Base-by-base conservation (phyloP, 2,113 vertebrate genomes). In the Butorides virescens region DNA sequence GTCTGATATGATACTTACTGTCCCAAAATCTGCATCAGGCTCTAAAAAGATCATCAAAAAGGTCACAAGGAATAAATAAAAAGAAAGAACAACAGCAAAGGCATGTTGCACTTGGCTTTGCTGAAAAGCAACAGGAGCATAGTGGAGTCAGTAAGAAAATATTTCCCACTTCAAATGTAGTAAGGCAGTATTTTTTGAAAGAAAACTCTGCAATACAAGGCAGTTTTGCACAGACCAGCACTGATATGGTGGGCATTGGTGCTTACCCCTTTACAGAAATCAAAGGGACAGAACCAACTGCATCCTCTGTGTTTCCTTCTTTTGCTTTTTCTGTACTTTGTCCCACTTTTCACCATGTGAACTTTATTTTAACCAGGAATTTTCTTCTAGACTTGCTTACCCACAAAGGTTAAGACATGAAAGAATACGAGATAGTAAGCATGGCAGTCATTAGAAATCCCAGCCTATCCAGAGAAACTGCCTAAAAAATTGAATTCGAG, bases 181-280 rank as follows among this genome's bases (percentile, higher is more conserved):
- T 11, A 39, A 59, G 18, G 27, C 1, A 13, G 16, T 7, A 4
- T 13, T 42, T 58, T 37, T 15, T 37, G 65, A 50, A 55, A 13
- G 9, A 56, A 37, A 66, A 73, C 13, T 74, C 36, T 83, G 36
- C 71, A 49, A 55, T 47, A 72, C 13, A 84, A 30, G 53, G 25
- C 10, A 42, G 34, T 20, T 68, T 67, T 59, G 12, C 25, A 46
- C 9, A 84, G 13, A 66, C 5, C 26, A 74, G 13, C 7, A 49
- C 22, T 3, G 1, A 50, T 26, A 25, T 2, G 1, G 6, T 12
- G 23, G 19, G 25, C 13, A 13, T 65, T 67, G 23, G 5, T 15
- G 13, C 20, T 52, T 67, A 30, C 23, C 5, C 9, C 10, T n/a
- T 55, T 13, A 27, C 11, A 56, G 30, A 77, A 74, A 61, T 12